Base-by-base conservation (phyloP, 1,140 invertebrate genomes). In the Daktulosphaira vitifoliae region DNA sequence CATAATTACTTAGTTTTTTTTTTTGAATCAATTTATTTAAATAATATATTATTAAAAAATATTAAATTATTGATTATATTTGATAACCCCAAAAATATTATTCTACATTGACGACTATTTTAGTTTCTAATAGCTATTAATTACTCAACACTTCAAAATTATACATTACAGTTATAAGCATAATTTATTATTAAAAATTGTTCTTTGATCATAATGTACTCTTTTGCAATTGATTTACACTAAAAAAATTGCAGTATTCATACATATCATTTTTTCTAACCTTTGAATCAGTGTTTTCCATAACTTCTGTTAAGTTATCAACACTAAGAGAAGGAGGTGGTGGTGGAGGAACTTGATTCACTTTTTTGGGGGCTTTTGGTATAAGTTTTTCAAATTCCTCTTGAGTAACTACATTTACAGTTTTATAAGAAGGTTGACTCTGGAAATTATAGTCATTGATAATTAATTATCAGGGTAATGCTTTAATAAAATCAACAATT, bases 321-420 rank as follows among this genome's bases (percentile, higher is more conserved):
- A 69, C 50, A 11, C 59, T 69, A 22, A 69, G 67, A 18, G 66
- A 64, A 33, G 68, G 68, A 25, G 87, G 89, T 49, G 90, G 90
- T 46, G 90, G 89, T 23, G 89, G 88, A 68, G 87, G 85, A 72
- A 83, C 80, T 18, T 81, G 84, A 76, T 86, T 87, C 66, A 74
- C 70, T n/a, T 52, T 68, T 75, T 83, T 83, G 37, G 80, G 81
- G 48, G 77, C 76, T 71, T 78, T 78, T 0, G 84, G 87, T 42
- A 81, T 81, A 67, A 92, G 80, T 72, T 87, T 90, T 68, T 92
- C 85, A 77, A 92, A 94, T 73, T 85, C 84, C 74, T 91, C 90
- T 72, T 90, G 87, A 66, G 82, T 86, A 68, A 96, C 90, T n/a
- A 95, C 75, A 69, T 87, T 92, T n/a, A 96, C 85, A 2, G 89